Conservation (phyloP, 2,797 vertebrate genomes). For the Bothrops alternatus region DNA sequence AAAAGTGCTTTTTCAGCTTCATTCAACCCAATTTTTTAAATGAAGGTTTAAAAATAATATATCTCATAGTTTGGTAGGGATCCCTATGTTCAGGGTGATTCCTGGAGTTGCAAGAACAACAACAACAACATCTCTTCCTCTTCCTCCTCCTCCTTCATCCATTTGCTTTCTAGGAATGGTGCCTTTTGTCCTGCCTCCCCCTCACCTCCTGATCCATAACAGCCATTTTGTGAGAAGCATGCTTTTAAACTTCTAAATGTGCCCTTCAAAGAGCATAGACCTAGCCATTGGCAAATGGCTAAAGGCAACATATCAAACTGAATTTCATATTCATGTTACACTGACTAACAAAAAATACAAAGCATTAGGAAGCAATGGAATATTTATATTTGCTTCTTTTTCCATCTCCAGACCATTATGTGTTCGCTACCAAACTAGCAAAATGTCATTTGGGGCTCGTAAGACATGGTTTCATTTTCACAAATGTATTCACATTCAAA, state of each 20-base stretch:
- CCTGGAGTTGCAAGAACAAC: background rate
- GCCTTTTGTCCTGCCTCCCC: background rate
- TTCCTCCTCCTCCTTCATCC: background rate
- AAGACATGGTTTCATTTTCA: slow-evolving; percentile 57
- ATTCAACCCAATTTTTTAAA: background rate
- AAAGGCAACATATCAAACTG: background rate
- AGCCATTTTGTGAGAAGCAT: background rate
- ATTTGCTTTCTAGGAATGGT: background rate
- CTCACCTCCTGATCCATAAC: background rate
- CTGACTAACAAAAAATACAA: background rate
- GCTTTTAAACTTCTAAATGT: background rate
- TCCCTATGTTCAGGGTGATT: background rate
- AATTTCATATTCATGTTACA: background rate
- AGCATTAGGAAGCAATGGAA: background rate
- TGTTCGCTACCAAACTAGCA: slow-evolving; percentile 55
- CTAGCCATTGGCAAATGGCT: background rate
- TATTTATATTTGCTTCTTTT: background rate
- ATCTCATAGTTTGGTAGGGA: background rate
- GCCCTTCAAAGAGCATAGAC: background rate
- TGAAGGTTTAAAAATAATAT: background rate
- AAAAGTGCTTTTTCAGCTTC: background rate
- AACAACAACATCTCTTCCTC: too few species aligned
- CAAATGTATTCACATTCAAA: slow-evolving; percentile 46
- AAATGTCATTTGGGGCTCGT: slow-evolving; percentile 58
- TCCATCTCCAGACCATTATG: background rate